These are phyloP conservation scores for Craseonycteris thonglongyai DNA, from an alignment of 2,113 vertebrate genomes.

Conservation along the genomic window DNA sequence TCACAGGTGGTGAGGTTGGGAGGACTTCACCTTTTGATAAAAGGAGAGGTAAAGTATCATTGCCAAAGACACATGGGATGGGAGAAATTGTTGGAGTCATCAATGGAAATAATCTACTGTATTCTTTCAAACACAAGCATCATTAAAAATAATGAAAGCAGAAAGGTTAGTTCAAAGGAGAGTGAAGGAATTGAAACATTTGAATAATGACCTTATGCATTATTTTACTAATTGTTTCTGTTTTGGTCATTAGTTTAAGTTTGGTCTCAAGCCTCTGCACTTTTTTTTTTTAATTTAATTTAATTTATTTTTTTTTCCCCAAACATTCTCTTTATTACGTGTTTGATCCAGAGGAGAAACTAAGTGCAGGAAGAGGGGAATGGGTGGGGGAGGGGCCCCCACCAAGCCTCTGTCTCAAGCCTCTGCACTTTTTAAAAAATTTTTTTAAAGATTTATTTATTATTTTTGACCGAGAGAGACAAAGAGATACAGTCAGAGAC, in stretches of 20 bases:
- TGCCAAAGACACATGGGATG: not conserved
- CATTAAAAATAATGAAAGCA: slow-evolving; percentile 5
- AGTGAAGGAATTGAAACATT: not conserved
- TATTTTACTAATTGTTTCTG: not conserved
- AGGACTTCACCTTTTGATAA: not conserved
- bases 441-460: too few species aligned
- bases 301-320: too few species aligned
- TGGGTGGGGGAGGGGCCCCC: slow-evolving; percentile 51
- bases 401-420: too few species aligned
- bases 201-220: not conserved
- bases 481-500: too few species aligned
- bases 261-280: not conserved
- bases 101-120: not conserved
- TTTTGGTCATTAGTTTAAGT: not conserved
- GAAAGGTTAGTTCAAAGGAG: not conserved
- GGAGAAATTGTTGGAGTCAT: not conserved
- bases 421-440: too few species aligned
- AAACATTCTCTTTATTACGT: slow-evolving; percentile 77
- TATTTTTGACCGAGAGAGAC: too few species aligned
- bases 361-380: slow-evolving; percentile 65
- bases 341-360: slow-evolving; percentile 75
- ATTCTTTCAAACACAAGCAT: not conserved
- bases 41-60: not conserved
- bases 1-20: not conserved
- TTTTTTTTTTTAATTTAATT: too few species aligned